These are phyloP conservation scores for Flexamia atlantica DNA, from an alignment of 2,888 invertebrate species.

Conservation along the genomic window DNA sequence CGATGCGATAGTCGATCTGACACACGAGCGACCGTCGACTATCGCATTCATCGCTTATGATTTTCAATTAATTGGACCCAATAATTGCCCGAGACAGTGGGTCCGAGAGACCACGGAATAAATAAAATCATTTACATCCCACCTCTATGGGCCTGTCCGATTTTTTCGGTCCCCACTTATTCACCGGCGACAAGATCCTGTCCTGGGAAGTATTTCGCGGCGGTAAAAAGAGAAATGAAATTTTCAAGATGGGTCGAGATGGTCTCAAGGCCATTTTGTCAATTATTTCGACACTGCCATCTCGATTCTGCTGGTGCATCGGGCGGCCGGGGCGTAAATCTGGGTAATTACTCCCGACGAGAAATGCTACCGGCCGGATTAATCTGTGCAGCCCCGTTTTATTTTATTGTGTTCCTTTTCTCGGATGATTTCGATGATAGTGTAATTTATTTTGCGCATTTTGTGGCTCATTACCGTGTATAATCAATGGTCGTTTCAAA, in stretches of 20 bases:
- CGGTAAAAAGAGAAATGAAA: slow-evolving; percentile 57
- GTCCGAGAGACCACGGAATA: slow-evolving; percentile 2
- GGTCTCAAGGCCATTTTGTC: slow-evolving; percentile 57
- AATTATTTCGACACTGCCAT: slow-evolving; percentile 58
- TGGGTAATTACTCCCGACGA: slow-evolving; percentile 31
- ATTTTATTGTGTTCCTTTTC: background rate
- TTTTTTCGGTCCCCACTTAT: slow-evolving; percentile 52
- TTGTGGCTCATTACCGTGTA: background rate
- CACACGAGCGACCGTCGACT: background rate
- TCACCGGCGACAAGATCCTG: slow-evolving; percentile 33
- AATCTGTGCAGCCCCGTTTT: background rate
- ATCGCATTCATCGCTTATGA: slow-evolving; percentile 46
- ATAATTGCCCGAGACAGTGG: background rate
- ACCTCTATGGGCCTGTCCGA: slow-evolving; percentile 44
- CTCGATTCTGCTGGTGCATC: slow-evolving; percentile 21
- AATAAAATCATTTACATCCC: slow-evolving; percentile 45
- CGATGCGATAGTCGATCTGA: slow-evolving; percentile 16
- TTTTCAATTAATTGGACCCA: slow-evolving; percentile 52
- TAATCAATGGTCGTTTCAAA: background rate
- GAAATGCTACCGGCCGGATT: slow-evolving; percentile 16
- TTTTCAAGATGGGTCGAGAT: slow-evolving; percentile 54
- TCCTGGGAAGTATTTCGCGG: slow-evolving; percentile 40
- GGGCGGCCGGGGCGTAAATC: slow-evolving; percentile 39
- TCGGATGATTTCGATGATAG: background rate
- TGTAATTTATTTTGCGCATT: background rate